Conservation (phyloP, 2,797 vertebrate genomes). For the Pampus argenteus region DNA sequence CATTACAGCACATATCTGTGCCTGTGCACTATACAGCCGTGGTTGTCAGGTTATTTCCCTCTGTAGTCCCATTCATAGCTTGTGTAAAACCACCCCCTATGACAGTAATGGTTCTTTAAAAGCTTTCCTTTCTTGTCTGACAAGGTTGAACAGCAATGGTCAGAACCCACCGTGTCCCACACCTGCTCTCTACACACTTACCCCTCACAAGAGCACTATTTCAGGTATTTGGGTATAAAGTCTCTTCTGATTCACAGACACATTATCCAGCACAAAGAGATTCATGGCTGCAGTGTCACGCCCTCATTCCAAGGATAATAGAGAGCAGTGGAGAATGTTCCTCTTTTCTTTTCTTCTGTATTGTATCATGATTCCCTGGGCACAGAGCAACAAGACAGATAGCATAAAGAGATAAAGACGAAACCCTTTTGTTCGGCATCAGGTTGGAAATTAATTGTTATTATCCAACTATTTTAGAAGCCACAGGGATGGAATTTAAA, state of each 20-base stretch:
- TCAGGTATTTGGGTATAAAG: conserved; percentile 49
- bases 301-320: conserved; percentile 59
- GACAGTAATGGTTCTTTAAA: conserved; percentile 78
- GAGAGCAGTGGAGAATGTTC: conserved; percentile 46
- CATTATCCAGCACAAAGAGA: conserved; percentile 59
- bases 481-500: conserved; percentile 19
- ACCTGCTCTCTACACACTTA: conserved; percentile 21
- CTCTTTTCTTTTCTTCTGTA: conserved; percentile 52
- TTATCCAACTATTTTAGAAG: conserved; percentile 56
- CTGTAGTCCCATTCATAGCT: conserved; percentile 51
- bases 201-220: conserved; percentile 39
- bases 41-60: conserved; percentile 61
- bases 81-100: conserved; percentile 53
- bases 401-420: conserved; percentile 54
- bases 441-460: conserved; percentile 70
- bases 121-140: conserved; percentile 68
- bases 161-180: conserved; percentile 44
- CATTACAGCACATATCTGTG: conserved; percentile 59
- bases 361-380: conserved; percentile 51
- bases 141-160: conserved; percentile 60
- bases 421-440: conserved; percentile 57
- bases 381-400: conserved; percentile 49
- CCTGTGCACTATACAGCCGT: conserved; percentile 42
- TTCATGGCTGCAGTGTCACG: conserved; percentile 52
- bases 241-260: conserved; percentile 58